Base-by-base conservation (phyloP, 2,888 invertebrate species). In the Epirrhoe tristata region DNA sequence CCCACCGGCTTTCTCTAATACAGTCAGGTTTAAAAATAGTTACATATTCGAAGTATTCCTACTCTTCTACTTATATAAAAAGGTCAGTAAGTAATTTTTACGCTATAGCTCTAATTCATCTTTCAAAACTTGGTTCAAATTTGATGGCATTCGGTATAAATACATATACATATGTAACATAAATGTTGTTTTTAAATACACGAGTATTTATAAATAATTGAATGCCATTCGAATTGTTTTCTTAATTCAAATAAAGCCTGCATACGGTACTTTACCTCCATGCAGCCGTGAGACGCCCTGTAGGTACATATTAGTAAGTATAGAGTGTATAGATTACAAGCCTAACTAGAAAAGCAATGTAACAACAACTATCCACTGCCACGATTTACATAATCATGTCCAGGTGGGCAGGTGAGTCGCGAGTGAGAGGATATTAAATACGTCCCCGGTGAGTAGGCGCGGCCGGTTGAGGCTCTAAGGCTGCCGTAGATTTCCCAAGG, bases 401-500 rank as follows among this genome's bases (percentile, higher is more conserved):
- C 70, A 71, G 68, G 71, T 58, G 58, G 36, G 34, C 58, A 52
- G 51, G 58, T 68, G 69, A 63, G 69, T 63, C 69, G 63, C 69
- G 68, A 63, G 66, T 51, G 63, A 63, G 64, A 61, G 83, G 91
- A 92, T 92, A 92, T 92, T 91, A 92, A 90, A 88, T 84, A 86
- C 83, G 86, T 91, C 93, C 91, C 93, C 77, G 80, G 82, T 88
- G 90, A 87, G 83, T 39, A 56, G 84, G 83, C 83, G 84, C 83
- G 85, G 84, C 81, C 81, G 82, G 81, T 78, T 77, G 83, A 89
- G 83, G 85, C 91, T 86, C 90, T 89, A 88, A 94, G 91, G 92
- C 94, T 93, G 94, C 83, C 88, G 91, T 94, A 94, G 94, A 95
- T 95, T 95, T 95, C 95, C 95, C 95, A 80, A 77, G 94, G 93